A percentile compares a stretch with the other conserved stretches of the same genome.
Conservation (phyloP, 1,140 invertebrate species). For the Drosophila burlai region DNA sequence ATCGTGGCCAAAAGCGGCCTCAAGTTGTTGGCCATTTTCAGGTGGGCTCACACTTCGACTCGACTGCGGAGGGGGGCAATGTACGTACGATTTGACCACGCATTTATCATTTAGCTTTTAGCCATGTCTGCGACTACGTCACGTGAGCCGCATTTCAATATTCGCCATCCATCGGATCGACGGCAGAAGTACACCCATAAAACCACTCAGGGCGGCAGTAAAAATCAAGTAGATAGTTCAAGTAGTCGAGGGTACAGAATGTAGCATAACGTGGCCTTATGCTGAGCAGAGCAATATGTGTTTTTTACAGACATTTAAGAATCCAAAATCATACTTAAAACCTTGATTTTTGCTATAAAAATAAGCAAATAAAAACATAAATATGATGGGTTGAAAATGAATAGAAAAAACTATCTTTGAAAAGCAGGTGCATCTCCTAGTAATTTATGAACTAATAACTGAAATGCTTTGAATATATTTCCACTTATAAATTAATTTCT, state of each 20-base stretch:
- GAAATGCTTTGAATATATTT: too few species aligned
- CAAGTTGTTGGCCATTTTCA: conserved; percentile 72
- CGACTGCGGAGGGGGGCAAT: conserved; percentile 33
- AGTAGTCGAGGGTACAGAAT: background rate
- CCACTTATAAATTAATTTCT: too few species aligned
- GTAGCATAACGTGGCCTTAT: background rate
- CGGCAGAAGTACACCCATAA: conserved; percentile 16
- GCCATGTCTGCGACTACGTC: conserved; percentile 50
- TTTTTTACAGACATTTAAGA: background rate
- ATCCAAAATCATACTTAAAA: background rate
- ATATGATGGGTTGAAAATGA: background rate
- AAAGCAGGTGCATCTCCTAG: too few species aligned
- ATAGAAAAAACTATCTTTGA: too few species aligned
- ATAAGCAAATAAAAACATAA: background rate
- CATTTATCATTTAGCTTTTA: conserved; percentile 24
- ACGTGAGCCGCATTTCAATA: conserved; percentile 72
- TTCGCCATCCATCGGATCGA: conserved; percentile 13
- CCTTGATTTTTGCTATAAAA: background rate
- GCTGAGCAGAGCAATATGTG: background rate
- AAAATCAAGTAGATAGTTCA: conserved; percentile 3
- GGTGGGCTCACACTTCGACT: conserved; percentile 21
- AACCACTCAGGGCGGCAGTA: conserved; percentile 2
- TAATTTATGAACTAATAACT: too few species aligned
- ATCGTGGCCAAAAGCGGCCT: conserved; percentile 71
- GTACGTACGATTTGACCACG: conserved; percentile 39